Base-by-base conservation (phyloP, 2,113 vertebrate genomes). In the Megalops atlanticus region DNA sequence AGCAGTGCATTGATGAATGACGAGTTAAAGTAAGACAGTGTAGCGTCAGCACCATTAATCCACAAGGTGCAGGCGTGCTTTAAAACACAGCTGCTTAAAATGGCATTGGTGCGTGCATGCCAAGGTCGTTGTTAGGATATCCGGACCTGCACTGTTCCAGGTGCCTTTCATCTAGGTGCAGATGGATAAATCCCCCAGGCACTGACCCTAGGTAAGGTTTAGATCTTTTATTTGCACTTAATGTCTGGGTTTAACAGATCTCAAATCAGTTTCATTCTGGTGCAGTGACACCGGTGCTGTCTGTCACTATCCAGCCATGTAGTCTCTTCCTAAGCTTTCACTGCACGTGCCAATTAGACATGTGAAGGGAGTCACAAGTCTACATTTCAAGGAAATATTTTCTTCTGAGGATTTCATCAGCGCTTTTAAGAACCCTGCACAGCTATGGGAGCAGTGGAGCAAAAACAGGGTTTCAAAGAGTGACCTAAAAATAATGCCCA, bases 41-140 rank as follows among this genome's bases (percentile, higher is more conserved):
- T 35, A 1, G 18, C 35, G 31, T 80, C 33, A 80, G 78, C 70
- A 72, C 16, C 69, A 47, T 72, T 52, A 80, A 54, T 73, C 78
- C 15, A 18, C 2, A 38, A 69, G 64, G 47, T 21, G 27, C 31
- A 69, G 16, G 39, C 77, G 7, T 31, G 27, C 54, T 64, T 1
- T 69, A 43, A 45, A 4, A 21, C 5, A 15, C 78, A 16, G 78
- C 43, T 14, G 78, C 41, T 70, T 14, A 71, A 71, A 71, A 71
- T 38, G 24, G n/a, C 24, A 8, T 64, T n/a, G 1, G 54, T 21
- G 8, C 54, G 31, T n/a, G 4, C 11, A 64, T 64, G 54, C 54
- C 54, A 64, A 27, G 54, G 54, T 31, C 54, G 8, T 64, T 64
- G 7, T 7, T 27, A 64, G 54, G 24, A 64, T 18, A 14, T 21